Base-by-base conservation (phyloP, 1,140 invertebrate genomes). In the Sinonovacula constricta region DNA sequence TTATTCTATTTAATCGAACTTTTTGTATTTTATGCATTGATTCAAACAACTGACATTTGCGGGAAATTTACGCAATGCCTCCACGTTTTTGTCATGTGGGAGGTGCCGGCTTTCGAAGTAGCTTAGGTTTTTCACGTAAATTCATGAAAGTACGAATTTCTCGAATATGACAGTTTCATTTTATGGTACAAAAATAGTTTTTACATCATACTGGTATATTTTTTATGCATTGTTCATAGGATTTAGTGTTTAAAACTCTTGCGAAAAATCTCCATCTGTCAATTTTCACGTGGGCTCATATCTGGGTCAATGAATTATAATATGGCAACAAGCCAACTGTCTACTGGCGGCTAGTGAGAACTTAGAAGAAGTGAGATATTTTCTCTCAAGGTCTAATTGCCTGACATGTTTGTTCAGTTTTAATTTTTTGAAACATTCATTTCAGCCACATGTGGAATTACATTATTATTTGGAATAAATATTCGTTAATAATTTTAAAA, bases 221-320 rank as follows among this genome's bases (percentile, higher is more conserved):
- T n/a, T n/a, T n/a, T n/a, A n/a, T n/a, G n/a, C n/a, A n/a, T n/a
- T n/a, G n/a, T n/a, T n/a, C n/a, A n/a, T n/a, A n/a, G n/a, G n/a
- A n/a, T n/a, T n/a, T n/a, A n/a, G n/a, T n/a, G n/a, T n/a, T n/a
- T n/a, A n/a, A n/a, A n/a, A n/a, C n/a, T n/a, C n/a, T n/a, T n/a
- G n/a, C n/a, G n/a, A n/a, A n/a, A n/a, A n/a, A n/a, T n/a, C n/a
- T 18, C 7, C 39, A 45, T 45, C 39, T 45, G 39, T 45, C 39
- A 45, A 45, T 45, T 45, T 45, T 45, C 39, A 45, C 39, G 39
- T 45, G 39, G 39, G 39, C 18, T 18, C 26, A 30, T 39, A 59
- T 70, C 68, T 57, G 22, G 68, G 68, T 70, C 54, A 70, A 57
- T 45, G 68, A 36, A 70, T 59, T 34, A 70, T 70, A 70, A 70